Base-by-base conservation (phyloP, 1,140 invertebrate species). In the Listronotus bonariensis region DNA sequence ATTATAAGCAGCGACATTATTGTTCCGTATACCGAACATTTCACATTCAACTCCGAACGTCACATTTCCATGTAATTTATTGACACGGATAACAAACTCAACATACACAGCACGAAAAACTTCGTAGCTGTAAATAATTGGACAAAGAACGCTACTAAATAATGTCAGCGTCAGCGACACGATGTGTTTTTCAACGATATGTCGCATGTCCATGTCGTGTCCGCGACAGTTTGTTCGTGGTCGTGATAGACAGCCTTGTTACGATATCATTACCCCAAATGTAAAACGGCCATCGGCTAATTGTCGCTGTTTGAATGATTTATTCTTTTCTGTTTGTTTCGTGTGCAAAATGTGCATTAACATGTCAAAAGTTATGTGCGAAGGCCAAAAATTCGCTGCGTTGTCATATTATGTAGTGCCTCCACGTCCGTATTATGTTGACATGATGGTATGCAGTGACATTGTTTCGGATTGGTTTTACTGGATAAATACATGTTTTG, bases 141-240 rank as follows among this genome's bases (percentile, higher is more conserved):
- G 31, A 38, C 49, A 52, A 52, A 52, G 49, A 31, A 52, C 49
- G n/a, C 31, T 26, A 52, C 20, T 52, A 52, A 36, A 52, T 52
- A 34, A 52, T 18, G 55, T 42, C 55, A 57, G 15, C 15, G 55
- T 42, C 55, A 57, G 15, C 15, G 20, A 45, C 55, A 57, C 41
- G 55, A 40, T 32, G 55, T 46, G 55, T 57, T 57, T 57, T 57
- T 57, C 41, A 41, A 36, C 55, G 55, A 57, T 20, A 57, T 57
- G 55, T 57, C 55, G 55, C 55, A 57, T 57, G 55, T 57, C 55
- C 36, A 41, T 42, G 55, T 57, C 55, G 26, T 57, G 55, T 57
- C 55, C 26, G 26, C 40, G 55, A 57, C 55, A 42, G 34, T 36
- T 36, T 36, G 34, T 36, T 36, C 34, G 34, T 11, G 11, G 43